phyloP scores from a whole-genome alignment of 2,888 invertebrate species.

The Eupithecia insigniata region DNA sequence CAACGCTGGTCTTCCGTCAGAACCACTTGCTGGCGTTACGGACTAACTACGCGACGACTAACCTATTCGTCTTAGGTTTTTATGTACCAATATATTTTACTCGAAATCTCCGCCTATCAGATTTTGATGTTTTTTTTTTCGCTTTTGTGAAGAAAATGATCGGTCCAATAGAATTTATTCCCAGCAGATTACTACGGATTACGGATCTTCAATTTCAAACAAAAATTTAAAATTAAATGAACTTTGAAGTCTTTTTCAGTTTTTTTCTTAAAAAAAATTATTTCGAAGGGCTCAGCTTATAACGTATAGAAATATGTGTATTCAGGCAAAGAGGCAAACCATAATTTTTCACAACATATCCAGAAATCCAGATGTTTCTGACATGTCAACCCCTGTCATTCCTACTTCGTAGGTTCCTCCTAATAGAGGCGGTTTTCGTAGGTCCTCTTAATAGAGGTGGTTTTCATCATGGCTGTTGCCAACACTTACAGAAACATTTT shows the following conservation, averaged over 20 bases:
- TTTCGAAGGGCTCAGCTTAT: neutral
- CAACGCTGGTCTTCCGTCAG: too few relatives aligned
- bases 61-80: too few relatives aligned
- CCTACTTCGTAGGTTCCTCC: neutral
- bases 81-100: neutral
- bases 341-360: conserved; percentile 6
- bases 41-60: too few relatives aligned
- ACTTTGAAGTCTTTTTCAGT: neutral
- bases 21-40: too few relatives aligned
- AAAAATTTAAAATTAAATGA: too few relatives aligned
- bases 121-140: too few relatives aligned
- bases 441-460: neutral
- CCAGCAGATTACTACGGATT: neutral
- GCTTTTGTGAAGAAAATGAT: neutral
- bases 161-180: neutral
- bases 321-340: conserved; percentile 7
- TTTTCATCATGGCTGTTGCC: neutral
- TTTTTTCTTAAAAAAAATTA: too few relatives aligned
- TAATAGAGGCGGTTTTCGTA: neutral
- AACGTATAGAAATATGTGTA: neutral
- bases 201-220: too few relatives aligned
- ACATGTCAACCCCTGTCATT: conserved; percentile 16
- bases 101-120: neutral
- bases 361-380: conserved; percentile 18
- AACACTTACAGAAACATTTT: neutral